A percentile compares a stretch with the other conserved stretches of the same genome.
Conservation (phyloP, 2,113 vertebrate genomes). For the Notothenia rossii region DNA sequence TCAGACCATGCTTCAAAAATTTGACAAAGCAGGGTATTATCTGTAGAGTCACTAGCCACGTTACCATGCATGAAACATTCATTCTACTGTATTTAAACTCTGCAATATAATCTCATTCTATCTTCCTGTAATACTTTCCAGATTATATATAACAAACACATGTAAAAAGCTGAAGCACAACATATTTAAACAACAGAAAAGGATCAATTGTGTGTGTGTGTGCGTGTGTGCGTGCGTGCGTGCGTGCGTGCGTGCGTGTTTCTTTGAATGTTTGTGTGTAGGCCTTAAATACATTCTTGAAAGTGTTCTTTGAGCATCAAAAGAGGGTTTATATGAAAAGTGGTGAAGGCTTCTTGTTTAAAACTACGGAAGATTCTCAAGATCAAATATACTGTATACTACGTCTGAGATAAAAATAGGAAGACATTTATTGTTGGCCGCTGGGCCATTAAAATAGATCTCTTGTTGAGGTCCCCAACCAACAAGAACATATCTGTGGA, state of each 20-base stretch:
- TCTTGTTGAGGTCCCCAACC: constrained; percentile 41
- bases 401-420: constrained; percentile 57
- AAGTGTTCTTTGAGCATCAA: constrained; percentile 31
- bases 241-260: background rate
- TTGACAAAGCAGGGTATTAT: constrained; percentile 9
- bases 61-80: constrained; percentile 10
- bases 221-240: background rate
- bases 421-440: constrained; percentile 63
- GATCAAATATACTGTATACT: constrained; percentile 52
- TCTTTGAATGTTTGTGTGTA: background rate
- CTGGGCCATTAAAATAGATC: constrained; percentile 58
- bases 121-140: background rate
- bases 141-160: background rate
- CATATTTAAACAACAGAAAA: constrained; percentile 3
- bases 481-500: constrained; percentile 48
- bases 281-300: constrained; percentile 15
- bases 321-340: constrained; percentile 23
- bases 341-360: constrained; percentile 34
- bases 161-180: constrained; percentile 15
- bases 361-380: constrained; percentile 43
- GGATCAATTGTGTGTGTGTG: background rate
- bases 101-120: constrained; percentile 14
- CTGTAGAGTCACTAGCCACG: background rate
- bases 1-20: background rate
- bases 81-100: constrained; percentile 20